These are phyloP conservation scores for Epirrhoe alternata DNA, from an alignment of 2,888 invertebrate genomes.

Conservation along the genomic window DNA sequence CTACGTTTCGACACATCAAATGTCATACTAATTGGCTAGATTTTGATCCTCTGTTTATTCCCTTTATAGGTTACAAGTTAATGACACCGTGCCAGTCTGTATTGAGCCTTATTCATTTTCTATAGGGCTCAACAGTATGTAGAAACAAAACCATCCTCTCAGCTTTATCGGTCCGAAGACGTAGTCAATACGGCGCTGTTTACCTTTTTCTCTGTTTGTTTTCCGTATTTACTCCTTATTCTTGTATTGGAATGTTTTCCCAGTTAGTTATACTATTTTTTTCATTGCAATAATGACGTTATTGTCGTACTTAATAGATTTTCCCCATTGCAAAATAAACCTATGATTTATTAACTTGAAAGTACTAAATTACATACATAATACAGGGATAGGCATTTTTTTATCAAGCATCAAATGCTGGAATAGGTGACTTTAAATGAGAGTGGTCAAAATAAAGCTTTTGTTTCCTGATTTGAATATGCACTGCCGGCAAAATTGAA, in stretches of 20 bases:
- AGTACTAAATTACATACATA: too few relatives aligned
- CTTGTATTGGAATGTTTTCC: neutral
- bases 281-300: neutral
- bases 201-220: slow-evolving; percentile 6
- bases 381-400: too few relatives aligned
- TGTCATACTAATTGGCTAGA: too few relatives aligned
- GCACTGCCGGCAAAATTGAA: neutral
- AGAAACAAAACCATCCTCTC: too few relatives aligned
- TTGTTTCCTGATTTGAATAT: neutral
- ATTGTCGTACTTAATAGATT: neutral
- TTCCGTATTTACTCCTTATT: neutral
- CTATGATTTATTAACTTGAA: neutral
- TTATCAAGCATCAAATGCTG: too few relatives aligned
- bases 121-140: too few relatives aligned
- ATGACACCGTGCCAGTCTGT: too few relatives aligned
- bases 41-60: too few relatives aligned
- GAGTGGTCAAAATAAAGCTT: neutral
- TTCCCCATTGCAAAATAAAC: neutral
- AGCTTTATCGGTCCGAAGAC: too few relatives aligned
- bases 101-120: too few relatives aligned
- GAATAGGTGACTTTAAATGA: neutral
- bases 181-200: neutral
- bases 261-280: neutral
- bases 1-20: too few relatives aligned
- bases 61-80: too few relatives aligned